Percentiles rank a stretch among this genome's conserved stretches.
These are phyloP conservation scores for Acipenser ruthenus DNA, from an alignment of 2,797 vertebrate species.

Conservation along the genomic window DNA sequence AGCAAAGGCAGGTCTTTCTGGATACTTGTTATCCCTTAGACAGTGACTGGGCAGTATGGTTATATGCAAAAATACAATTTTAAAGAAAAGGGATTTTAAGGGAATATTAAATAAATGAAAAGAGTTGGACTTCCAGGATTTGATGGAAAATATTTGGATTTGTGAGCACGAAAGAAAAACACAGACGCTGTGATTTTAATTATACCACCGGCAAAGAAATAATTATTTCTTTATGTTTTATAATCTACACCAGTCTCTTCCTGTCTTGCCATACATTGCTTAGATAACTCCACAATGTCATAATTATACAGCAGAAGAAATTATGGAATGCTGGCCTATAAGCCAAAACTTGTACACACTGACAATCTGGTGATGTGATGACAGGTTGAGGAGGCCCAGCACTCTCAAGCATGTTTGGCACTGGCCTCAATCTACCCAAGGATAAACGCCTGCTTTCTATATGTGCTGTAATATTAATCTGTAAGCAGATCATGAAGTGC, in stretches of 20 bases:
- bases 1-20: too few species aligned
- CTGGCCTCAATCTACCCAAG: background rate
- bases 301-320: conserved; percentile 3
- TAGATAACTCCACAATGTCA: background rate
- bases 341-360: conserved; percentile 1
- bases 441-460: background rate
- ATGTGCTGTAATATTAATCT: background rate
- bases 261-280: background rate
- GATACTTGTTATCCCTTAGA: too few species aligned
- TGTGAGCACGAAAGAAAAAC: too few species aligned
- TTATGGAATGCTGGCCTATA: background rate
- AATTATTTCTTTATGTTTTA: background rate
- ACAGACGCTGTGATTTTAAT: background rate
- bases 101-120: too few species aligned
- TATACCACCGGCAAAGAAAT: too few species aligned
- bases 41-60: too few species aligned
- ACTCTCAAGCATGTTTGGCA: background rate
- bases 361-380: conserved; percentile 5
- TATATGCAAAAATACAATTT: too few species aligned
- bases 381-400: background rate
- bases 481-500: conserved; percentile 2
- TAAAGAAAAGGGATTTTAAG: too few species aligned
- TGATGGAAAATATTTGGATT: too few species aligned
- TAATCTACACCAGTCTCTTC: background rate
- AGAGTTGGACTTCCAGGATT: too few species aligned